Percentiles rank a stretch among this genome's conserved stretches.
Conservation (phyloP, 2,888 invertebrate species). For the Yponomeuta malinellus region DNA sequence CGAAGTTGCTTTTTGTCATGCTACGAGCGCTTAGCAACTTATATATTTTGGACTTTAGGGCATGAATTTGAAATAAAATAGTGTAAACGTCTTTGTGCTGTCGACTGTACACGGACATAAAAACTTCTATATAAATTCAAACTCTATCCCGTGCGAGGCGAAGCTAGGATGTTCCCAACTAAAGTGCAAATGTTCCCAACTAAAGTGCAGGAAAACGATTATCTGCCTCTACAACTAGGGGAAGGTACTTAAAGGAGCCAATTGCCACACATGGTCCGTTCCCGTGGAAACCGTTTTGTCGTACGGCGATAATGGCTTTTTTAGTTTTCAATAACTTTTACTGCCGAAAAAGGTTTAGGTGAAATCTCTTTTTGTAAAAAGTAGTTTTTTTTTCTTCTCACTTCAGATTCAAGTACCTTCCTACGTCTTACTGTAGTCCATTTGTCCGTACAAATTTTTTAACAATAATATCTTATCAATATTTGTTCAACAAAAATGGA, state of each 20-base stretch:
- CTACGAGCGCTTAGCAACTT: too few species aligned
- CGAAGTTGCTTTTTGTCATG: too few species aligned
- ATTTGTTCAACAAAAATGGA: too few species aligned
- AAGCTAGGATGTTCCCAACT: slow-evolving; percentile 4
- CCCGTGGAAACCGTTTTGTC: slow-evolving; percentile 36
- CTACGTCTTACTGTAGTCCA: too few species aligned
- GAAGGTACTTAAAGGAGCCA: slow-evolving; percentile 46
- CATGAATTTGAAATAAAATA: too few species aligned
- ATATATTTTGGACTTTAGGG: too few species aligned
- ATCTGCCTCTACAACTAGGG: slow-evolving; percentile 26
- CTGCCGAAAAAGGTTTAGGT: slow-evolving; percentile 29
- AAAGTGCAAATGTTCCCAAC: slow-evolving; percentile 28
- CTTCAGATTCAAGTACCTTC: too few species aligned
- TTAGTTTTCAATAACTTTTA: slow-evolving; percentile 17
- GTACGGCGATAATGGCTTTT: slow-evolving; percentile 49
- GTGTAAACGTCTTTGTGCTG: too few species aligned
- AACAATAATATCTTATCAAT: too few species aligned
- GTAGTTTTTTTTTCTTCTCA: too few species aligned
- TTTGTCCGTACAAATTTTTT: too few species aligned
- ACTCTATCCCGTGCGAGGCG: not conserved
- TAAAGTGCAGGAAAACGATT: slow-evolving; percentile 51
- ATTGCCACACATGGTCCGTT: slow-evolving; percentile 56
- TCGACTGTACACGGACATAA: not conserved
- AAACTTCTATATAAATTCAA: slow-evolving; percentile 1
- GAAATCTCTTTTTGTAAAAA: too few species aligned